phyloP scores from a whole-genome alignment of 2,113 vertebrate species.

The Drymodes brunneopygia region DNA sequence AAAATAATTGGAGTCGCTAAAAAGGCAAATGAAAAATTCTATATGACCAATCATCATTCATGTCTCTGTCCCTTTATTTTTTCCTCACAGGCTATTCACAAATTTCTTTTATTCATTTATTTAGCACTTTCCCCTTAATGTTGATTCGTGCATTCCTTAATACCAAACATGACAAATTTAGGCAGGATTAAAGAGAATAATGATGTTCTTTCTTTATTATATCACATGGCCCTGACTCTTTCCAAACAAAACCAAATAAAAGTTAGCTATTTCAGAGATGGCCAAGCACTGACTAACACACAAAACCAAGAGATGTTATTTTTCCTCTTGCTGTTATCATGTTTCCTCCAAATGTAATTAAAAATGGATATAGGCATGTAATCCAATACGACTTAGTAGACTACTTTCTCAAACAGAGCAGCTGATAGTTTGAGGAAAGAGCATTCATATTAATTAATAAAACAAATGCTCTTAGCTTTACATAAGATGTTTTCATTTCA shows the following conservation, averaged over 20 bases:
- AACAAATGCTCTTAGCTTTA: conserved; percentile 24
- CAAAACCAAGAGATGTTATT: not conserved
- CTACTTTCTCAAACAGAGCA: not conserved
- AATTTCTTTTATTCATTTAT: not conserved
- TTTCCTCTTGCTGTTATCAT: conserved; percentile 12
- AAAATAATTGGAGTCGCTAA: not conserved
- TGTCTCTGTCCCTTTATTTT: not conserved
- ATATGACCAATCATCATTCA: not conserved
- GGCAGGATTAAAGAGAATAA: not conserved
- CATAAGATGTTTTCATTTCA: not conserved
- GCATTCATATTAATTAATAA: conserved; percentile 26
- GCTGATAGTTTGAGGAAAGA: not conserved
- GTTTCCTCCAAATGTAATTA: conserved; percentile 57
- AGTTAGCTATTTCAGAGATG: not conserved
- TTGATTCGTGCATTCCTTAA: not conserved
- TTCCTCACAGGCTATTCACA: not conserved
- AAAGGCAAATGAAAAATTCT: not conserved
- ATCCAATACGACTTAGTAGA: not conserved
- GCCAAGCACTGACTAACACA: not conserved
- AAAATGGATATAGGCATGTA: conserved; percentile 18
- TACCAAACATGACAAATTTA: not conserved
- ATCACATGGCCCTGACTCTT: not conserved
- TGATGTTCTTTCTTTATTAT: not conserved
- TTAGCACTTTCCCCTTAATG: not conserved
- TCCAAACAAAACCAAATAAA: not conserved